These are phyloP conservation scores for Dyspetes luteomarginatus DNA, from an alignment of 2,888 invertebrate genomes.

Conservation along the genomic window DNA sequence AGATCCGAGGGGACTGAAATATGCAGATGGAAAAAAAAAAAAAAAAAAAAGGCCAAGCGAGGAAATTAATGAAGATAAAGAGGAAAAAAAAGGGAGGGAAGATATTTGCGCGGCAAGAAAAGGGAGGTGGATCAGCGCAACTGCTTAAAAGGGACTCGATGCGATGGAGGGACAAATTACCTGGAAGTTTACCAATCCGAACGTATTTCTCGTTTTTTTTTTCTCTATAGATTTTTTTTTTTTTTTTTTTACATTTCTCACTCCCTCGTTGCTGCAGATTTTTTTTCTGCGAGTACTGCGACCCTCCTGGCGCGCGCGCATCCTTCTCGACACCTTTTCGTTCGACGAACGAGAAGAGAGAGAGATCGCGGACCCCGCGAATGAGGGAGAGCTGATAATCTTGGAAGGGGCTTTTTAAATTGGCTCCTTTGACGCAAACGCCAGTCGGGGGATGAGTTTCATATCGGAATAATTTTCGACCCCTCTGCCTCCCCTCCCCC, in stretches of 20 bases:
- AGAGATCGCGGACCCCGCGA: constrained; percentile 53
- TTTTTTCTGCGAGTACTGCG: constrained; percentile 43
- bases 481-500: constrained; percentile 52
- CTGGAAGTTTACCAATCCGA: constrained; percentile 81
- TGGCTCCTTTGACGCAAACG: constrained; percentile 82
- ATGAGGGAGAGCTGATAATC: constrained; percentile 76
- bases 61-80: constrained; percentile 51
- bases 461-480: constrained; percentile 82
- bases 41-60: constrained; percentile 52
- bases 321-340: constrained; percentile 5
- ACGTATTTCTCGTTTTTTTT: constrained; percentile 67
- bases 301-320: constrained; percentile 51
- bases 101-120: constrained; percentile 42
- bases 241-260: constrained; percentile 42
- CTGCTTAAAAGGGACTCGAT: constrained; percentile 78
- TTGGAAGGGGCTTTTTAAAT: constrained; percentile 83
- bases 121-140: constrained; percentile 62
- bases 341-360: constrained; percentile 1
- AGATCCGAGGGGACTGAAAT: constrained; percentile 49
- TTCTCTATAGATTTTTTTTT: too few relatives aligned
- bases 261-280: constrained; percentile 34
- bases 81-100: constrained; percentile 7
- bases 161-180: constrained; percentile 80
- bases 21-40: constrained; percentile 34
- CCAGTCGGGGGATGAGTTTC: constrained; percentile 81